These are phyloP conservation scores for Pantala flavescens DNA, from an alignment of 1,140 invertebrate species.

Conservation along the genomic window DNA sequence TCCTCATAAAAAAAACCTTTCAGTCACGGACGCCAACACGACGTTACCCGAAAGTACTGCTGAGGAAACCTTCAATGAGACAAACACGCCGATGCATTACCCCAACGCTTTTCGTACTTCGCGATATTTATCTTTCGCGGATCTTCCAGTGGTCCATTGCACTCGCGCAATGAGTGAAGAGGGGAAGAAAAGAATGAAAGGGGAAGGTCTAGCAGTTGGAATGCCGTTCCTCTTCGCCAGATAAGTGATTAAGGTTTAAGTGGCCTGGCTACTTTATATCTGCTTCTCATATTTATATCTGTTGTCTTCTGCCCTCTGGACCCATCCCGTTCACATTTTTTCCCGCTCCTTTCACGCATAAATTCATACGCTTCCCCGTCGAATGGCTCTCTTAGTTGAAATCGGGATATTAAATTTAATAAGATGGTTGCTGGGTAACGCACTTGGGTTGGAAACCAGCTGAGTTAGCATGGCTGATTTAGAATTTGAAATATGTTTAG, in stretches of 20 bases:
- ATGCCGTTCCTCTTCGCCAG: background rate
- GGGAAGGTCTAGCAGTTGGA: background rate
- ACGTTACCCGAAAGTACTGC: too few relatives aligned
- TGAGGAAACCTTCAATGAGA: too few relatives aligned
- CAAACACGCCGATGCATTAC: too few relatives aligned
- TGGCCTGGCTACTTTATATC: conserved; percentile 8
- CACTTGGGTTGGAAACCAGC: background rate
- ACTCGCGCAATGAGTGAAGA: background rate
- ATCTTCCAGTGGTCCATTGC: too few relatives aligned
- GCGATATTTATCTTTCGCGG: too few relatives aligned
- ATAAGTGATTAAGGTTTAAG: conserved; percentile 10
- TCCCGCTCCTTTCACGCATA: too few relatives aligned
- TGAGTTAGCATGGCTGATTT: background rate
- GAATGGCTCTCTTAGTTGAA: too few relatives aligned
- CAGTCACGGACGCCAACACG: too few relatives aligned
- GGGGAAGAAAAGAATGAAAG: background rate
- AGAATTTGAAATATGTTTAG: background rate
- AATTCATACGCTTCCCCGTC: background rate
- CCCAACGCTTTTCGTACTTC: too few relatives aligned
- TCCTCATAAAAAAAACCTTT: too few relatives aligned
- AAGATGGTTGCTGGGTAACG: too few relatives aligned
- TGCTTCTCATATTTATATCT: conserved; percentile 10
- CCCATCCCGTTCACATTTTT: background rate
- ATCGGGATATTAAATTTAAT: too few relatives aligned
- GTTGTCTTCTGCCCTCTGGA: background rate